A percentile compares a stretch with the other conserved stretches of the same genome.
phyloP scores from a whole-genome alignment of 1,140 invertebrate genomes.

The Cyclargus thomasi region DNA sequence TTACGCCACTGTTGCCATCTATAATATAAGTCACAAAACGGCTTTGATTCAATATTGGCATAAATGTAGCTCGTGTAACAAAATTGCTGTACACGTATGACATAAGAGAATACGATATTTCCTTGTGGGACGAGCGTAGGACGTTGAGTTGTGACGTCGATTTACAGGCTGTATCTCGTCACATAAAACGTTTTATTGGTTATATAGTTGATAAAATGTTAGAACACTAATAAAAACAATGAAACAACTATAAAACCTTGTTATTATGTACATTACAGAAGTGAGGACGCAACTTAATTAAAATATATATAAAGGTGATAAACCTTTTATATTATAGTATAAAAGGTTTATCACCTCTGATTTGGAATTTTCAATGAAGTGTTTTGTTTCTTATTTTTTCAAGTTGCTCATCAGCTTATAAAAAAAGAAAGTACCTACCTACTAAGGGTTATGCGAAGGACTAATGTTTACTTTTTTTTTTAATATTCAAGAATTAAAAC shows the following conservation, averaged over 20 bases:
- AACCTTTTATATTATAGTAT: neutral
- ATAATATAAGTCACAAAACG: neutral
- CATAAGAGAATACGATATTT: conserved; percentile 1
- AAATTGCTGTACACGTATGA: neutral
- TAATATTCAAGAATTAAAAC: no score
- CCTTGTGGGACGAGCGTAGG: conserved; percentile 11
- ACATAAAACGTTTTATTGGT: conserved; percentile 3
- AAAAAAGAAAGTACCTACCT: no score
- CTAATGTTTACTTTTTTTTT: no score
- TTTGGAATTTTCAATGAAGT: neutral
- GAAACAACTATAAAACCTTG: neutral
- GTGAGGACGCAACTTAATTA: neutral
- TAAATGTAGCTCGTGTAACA: neutral
- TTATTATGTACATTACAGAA: neutral
- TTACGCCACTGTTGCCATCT: no score
- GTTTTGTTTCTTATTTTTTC: no score
- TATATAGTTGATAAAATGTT: neutral
- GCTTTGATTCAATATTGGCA: neutral
- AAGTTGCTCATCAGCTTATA: no score
- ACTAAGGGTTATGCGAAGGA: no score
- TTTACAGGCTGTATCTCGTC: conserved; percentile 6
- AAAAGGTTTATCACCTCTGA: no score
- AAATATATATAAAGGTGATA: neutral
- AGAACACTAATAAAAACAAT: neutral
- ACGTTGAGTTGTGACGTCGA: neutral